Evolutionary conservation across 2,888 invertebrate species (phyloP).

Genomic region (Sylvicola fuscatus): DNA sequence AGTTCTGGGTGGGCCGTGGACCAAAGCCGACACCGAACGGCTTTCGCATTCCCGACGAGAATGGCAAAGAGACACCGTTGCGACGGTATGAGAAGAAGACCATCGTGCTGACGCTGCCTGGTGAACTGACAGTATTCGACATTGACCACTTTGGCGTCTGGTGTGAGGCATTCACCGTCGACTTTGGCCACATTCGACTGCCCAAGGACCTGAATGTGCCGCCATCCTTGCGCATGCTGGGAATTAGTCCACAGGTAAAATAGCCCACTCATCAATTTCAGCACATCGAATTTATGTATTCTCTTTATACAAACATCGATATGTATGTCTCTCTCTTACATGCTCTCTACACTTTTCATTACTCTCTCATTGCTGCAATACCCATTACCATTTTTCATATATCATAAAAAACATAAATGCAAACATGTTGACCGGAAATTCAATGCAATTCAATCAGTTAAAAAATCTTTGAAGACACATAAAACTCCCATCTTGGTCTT

Average conservation of each 20-base stretch:
- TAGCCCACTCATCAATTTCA: background rate
- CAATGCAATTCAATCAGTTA: no score
- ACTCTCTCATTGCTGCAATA: no score
- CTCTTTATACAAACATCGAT: no score
- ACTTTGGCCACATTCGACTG: constrained; percentile 72
- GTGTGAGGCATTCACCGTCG: constrained; percentile 84
- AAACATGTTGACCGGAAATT: no score
- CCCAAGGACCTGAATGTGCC: constrained; percentile 62
- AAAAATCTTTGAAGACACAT: no score
- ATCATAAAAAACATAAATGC: no score
- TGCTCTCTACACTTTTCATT: no score
- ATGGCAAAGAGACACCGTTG: constrained; percentile 63
- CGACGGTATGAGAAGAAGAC: constrained; percentile 69
- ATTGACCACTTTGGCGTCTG: constrained; percentile 84
- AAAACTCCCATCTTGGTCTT: no score
- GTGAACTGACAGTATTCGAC: constrained; percentile 76
- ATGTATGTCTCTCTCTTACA: no score
- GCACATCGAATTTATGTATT: no score
- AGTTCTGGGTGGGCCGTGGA: constrained; percentile 83
- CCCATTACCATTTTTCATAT: no score
- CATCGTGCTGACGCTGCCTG: constrained; percentile 72
- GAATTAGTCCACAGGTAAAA: constrained; percentile 82
- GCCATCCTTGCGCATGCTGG: constrained; percentile 81
- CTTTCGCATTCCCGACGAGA: constrained; percentile 74
- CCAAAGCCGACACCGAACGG: constrained; percentile 64